Base-by-base conservation (phyloP, 2,888 invertebrate species). In the Sisyra terminalis region DNA sequence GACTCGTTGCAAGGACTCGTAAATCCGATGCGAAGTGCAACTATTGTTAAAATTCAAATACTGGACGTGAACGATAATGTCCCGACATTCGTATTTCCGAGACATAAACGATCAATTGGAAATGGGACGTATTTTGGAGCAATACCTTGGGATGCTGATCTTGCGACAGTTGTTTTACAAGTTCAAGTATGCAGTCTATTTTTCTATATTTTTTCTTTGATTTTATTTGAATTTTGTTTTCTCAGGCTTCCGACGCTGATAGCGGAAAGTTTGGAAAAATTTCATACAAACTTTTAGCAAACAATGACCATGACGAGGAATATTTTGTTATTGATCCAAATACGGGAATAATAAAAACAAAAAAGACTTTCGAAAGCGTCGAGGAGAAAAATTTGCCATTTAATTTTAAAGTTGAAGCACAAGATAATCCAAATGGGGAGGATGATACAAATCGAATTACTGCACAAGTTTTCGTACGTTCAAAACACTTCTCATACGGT, bases 11-110 rank as follows among this genome's bases (percentile, higher is more conserved):
- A 84, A 47, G 88, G 87, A 2, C 70, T 84, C 4, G 75, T 88
- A 17, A 87, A 86, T 59, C 80, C 80, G 1, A 78, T 79, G 32
- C 75, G 74, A 48, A 81, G 79, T 51, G 71, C 72, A 15, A 78
- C 86, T 0, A 73, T 73, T 51, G 74, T 93, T 0, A 80, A 81
- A 48, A 75, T 94, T 0, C 80, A 84, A 48, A 80, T 94, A 0
- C 66, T 74, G 0, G 93, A 94, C 58, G 77, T 86, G 1, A 94
- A 94, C 57, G 93, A 94, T 57, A 92, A 93, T 58, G 70, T 72
- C 1, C 93, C 94, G 0, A 70, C 74, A 50, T 94, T 93, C 57
- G 61, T 80, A 0, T 84, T 80, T 52, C 78, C 81, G 1, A 71
- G 73, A 10, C 64, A 67, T 1, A 65, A 69, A 37, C 63, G 66